A percentile compares a stretch with the other conserved stretches of the same genome.
Evolutionary conservation across 2,888 invertebrate species (phyloP).

Genomic region (Byasa hedistus): DNA sequence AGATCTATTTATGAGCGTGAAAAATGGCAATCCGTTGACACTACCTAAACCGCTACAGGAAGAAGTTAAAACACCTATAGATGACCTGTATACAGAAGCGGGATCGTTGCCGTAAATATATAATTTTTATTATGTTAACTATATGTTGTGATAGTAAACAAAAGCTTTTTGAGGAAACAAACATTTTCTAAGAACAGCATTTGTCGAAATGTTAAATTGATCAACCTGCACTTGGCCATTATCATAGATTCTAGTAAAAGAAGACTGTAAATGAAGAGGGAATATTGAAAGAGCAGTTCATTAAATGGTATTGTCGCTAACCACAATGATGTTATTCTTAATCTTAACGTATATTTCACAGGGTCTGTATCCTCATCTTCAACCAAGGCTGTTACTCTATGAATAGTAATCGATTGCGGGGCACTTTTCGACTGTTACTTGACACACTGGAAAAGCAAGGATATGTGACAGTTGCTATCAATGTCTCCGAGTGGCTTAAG

Average conservation of each 20-base stretch:
- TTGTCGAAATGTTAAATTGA: too few relatives aligned
- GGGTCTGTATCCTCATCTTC: slow-evolving; percentile 79
- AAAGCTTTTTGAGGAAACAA: too few relatives aligned
- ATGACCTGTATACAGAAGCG: slow-evolving; percentile 60
- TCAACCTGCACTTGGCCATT: too few relatives aligned
- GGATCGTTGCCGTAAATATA: slow-evolving; percentile 51
- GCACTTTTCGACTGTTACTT: slow-evolving; percentile 71
- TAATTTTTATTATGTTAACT: neutral
- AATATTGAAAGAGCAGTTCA: too few relatives aligned
- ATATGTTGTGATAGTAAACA: too few relatives aligned
- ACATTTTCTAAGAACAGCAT: too few relatives aligned
- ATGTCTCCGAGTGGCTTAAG: slow-evolving; percentile 73
- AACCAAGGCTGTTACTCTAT: slow-evolving; percentile 76
- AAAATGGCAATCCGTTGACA: slow-evolving; percentile 53
- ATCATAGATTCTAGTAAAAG: too few relatives aligned
- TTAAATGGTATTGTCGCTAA: too few relatives aligned
- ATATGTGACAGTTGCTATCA: slow-evolving; percentile 78
- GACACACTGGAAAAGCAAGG: slow-evolving; percentile 80
- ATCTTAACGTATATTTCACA: slow-evolving; percentile 48
- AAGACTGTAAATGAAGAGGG: too few relatives aligned
- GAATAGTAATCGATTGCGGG: slow-evolving; percentile 80
- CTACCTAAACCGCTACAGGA: slow-evolving; percentile 38
- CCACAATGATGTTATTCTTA: too few relatives aligned
- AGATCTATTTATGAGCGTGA: slow-evolving; percentile 62
- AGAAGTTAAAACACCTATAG: slow-evolving; percentile 46